These are phyloP conservation scores for Emydocephalus ijimae DNA, from an alignment of 2,113 vertebrate genomes.

Conservation along the genomic window DNA sequence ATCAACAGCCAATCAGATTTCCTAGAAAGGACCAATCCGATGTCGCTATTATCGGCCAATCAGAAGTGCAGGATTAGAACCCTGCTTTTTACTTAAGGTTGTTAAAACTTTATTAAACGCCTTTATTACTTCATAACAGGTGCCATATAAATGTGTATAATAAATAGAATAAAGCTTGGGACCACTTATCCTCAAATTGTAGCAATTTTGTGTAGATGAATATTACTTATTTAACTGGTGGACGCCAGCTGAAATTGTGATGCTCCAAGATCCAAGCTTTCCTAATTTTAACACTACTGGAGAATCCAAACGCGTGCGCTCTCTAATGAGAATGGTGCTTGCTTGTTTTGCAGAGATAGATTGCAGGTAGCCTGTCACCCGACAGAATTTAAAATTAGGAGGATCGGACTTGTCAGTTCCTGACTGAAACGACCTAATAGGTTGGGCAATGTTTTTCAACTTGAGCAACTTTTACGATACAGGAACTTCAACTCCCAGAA, in stretches of 20 bases:
- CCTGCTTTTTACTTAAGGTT: no score
- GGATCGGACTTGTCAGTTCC: not conserved
- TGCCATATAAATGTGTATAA: not conserved
- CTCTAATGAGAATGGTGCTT: not conserved
- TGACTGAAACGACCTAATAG: not conserved
- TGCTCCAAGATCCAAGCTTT: not conserved
- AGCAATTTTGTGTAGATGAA: not conserved
- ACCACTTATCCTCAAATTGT: not conserved
- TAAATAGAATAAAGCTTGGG: not conserved
- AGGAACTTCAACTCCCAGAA: not conserved
- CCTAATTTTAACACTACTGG: not conserved
- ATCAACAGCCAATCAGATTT: no score
- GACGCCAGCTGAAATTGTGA: not conserved
- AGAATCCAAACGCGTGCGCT: accelerated
- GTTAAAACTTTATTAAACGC: no score
- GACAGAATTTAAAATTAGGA: not conserved
- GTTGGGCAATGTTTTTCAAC: not conserved
- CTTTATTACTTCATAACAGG: no score
- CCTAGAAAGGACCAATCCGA: no score
- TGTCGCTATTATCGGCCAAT: no score
- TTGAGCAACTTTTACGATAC: not conserved
- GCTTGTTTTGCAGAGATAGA: not conserved
- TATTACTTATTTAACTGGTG: not conserved
- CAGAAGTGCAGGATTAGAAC: no score
- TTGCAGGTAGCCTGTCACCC: not conserved